Evolutionary conservation across 2,113 vertebrate species (phyloP), one percentile per base, ranked within the genome.

Genomic region (Cavia aperea): DNA sequence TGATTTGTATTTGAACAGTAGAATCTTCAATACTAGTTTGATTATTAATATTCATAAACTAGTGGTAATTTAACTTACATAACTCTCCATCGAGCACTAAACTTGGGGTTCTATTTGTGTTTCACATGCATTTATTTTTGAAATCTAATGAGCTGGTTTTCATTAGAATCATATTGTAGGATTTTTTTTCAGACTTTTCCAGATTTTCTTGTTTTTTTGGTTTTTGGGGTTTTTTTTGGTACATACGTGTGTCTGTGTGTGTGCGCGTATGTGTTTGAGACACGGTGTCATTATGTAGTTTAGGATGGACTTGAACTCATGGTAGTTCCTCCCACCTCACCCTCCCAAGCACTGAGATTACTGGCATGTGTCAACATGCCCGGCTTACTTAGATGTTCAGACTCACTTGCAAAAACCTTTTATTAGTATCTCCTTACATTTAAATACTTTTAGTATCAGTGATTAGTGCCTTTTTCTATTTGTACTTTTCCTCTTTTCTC

Each of bases 301-400:
- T 24, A 63, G 62, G 23, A 7, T 63, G 62, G 9, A 2, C 24
- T 63, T 24, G 23, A 63, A 63, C 62, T 63, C 62, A 63, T 26
- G 62, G 62, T 24, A 63, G 62, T 29, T 29, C 24, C 24, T 63
- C 62, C 62, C 29, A 24, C 62, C 62, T 24, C 62, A 63, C 2
- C 62, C 62, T 63, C 62, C 62, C 0, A 24, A 63, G 24, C 24
- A 24, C 24, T 63, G 62, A 26, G 62, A 26, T 63, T 63, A 63
- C 1, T 26, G 62, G 24, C 24, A 0, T 63, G 62, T 4, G 24
- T 24, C 62, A 63, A 24, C 23, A 26, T 56, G 62, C 24, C 62
- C 24, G 8, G 62, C 24, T 63, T n/a, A 86, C 65, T 26, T 94
- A 86, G 21, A 81, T 92, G 94, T 89, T 94, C 10, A 91, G 70